Conservation (phyloP, 2,888 invertebrate species). For the Netelia fuscicornis region DNA sequence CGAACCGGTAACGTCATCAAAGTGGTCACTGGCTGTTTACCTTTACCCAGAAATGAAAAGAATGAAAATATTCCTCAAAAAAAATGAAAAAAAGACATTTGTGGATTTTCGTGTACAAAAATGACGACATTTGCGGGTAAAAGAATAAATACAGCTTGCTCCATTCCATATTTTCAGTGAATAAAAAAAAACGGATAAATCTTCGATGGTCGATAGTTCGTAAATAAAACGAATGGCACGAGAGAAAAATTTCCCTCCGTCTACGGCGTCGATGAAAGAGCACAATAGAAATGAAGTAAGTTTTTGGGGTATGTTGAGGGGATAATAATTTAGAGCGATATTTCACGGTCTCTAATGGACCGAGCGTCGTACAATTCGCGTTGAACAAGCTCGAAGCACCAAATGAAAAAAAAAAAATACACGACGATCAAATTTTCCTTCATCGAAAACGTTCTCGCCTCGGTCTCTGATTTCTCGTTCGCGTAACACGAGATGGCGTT, state of each 20-base stretch:
- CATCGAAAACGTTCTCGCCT: background rate
- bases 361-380: background rate
- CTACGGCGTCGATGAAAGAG: constrained; percentile 35
- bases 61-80: constrained; percentile 6
- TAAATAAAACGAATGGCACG: constrained; percentile 42
- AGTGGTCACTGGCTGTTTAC: constrained; percentile 30
- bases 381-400: background rate
- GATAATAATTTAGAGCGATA: constrained; percentile 39
- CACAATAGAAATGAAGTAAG: constrained; percentile 66
- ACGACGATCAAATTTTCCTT: background rate
- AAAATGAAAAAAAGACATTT: constrained; percentile 26
- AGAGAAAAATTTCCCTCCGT: constrained; percentile 22
- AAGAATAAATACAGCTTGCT: constrained; percentile 21
- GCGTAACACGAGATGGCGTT: constrained; percentile 28
- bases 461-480: background rate
- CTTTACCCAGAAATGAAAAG: background rate
- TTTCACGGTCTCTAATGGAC: constrained; percentile 37
- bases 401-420: background rate
- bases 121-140: constrained; percentile 29
- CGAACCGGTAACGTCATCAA: constrained; percentile 21
- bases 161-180: constrained; percentile 7
- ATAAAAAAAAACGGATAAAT: constrained; percentile 58
- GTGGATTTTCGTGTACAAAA: constrained; percentile 23
- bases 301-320: constrained; percentile 60
- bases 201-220: constrained; percentile 52